Percentiles rank a stretch among this genome's conserved stretches.
Conservation (phyloP, 1,140 invertebrate species). For the Orchesella cincta region DNA sequence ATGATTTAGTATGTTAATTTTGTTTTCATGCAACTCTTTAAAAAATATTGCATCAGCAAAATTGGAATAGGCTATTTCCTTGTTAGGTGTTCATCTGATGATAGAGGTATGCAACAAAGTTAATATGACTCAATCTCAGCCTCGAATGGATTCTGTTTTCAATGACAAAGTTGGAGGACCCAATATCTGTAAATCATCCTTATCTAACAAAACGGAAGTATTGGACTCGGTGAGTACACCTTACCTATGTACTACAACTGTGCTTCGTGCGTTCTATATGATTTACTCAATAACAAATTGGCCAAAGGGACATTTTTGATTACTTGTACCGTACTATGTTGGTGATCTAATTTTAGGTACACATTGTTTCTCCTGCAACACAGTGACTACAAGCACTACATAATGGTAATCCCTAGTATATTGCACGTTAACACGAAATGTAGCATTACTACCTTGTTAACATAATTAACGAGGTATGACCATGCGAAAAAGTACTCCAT, state of each 20-base stretch:
- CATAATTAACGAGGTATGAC: not conserved
- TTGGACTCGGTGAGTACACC: not conserved
- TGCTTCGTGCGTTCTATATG: not conserved
- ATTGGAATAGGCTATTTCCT: not conserved
- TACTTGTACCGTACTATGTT: not conserved
- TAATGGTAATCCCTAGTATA: not conserved
- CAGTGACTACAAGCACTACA: not conserved
- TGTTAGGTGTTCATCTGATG: not conserved
- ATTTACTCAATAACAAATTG: not conserved
- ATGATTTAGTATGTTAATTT: not conserved
- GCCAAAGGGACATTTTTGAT: not conserved
- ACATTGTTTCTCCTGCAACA: too few species aligned
- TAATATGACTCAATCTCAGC: not conserved
- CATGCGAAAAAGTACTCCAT: too few species aligned
- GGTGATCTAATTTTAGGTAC: too few species aligned
- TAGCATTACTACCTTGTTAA: not conserved
- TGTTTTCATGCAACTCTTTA: not conserved
- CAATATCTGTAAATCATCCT: conserved; percentile 12
- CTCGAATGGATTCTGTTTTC: not conserved
- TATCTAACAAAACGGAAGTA: not conserved
- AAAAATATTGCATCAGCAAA: not conserved
- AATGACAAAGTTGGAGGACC: conserved; percentile 6
- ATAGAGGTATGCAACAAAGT: not conserved
- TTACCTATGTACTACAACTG: not conserved
- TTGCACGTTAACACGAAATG: not conserved